Percentiles rank a stretch among this genome's conserved stretches.
These are phyloP conservation scores for Drosophila bocqueti DNA, from an alignment of 1,140 invertebrate species.

Conservation along the genomic window DNA sequence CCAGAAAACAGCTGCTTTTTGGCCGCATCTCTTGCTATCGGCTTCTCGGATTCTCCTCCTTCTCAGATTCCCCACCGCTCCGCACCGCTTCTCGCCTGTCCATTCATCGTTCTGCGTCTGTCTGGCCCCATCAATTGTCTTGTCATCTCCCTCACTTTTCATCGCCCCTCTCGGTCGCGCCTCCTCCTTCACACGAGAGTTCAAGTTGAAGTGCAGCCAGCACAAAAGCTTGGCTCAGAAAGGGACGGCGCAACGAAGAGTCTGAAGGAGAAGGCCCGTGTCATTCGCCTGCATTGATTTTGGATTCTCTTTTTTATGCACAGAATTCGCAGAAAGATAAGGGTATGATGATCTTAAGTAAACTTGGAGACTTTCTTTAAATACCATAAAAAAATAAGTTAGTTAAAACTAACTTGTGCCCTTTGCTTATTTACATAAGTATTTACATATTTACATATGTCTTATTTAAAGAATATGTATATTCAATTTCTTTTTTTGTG, in stretches of 20 bases:
- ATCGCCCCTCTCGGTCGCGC: constrained; percentile 20
- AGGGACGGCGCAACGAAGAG: background rate
- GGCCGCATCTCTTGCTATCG: constrained; percentile 54
- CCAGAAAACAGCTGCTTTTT: constrained; percentile 55
- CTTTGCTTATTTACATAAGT: too few relatives aligned
- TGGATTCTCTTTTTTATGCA: constrained; percentile 34
- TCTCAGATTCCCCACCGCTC: constrained; percentile 9
- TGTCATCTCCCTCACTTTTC: constrained; percentile 62
- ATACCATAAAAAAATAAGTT: too few relatives aligned
- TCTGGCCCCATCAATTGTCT: constrained; percentile 78
- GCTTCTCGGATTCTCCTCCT: constrained; percentile 16
- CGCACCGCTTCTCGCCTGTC: constrained; percentile 13
- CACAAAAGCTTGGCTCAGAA: constrained; percentile 58
- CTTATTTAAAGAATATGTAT: too few relatives aligned
- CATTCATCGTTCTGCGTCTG: constrained; percentile 53
- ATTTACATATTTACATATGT: too few relatives aligned
- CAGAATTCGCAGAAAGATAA: background rate
- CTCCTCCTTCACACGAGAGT: constrained; percentile 39
- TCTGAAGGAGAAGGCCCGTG: constrained; percentile 26
- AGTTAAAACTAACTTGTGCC: too few relatives aligned
- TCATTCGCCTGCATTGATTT: constrained; percentile 79
- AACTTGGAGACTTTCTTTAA: background rate
- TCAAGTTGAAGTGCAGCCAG: constrained; percentile 77
- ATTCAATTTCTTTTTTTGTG: too few relatives aligned
- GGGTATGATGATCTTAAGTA: constrained; percentile 2